phyloP scores from a whole-genome alignment of 2,888 invertebrate genomes.

The Unio delphinus region DNA sequence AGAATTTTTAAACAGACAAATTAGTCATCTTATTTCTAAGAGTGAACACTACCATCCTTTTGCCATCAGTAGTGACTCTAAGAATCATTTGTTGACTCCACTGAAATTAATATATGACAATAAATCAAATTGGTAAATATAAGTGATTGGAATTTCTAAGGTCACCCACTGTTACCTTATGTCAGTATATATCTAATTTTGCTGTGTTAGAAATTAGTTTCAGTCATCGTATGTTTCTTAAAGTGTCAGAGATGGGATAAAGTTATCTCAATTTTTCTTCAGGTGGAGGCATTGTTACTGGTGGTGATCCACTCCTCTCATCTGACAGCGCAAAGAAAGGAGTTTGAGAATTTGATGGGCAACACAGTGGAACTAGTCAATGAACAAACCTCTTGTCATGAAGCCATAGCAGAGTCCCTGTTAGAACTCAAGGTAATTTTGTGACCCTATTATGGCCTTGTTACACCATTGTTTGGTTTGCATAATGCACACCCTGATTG shows the following conservation, averaged over 20 bases:
- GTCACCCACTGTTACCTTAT: too few relatives aligned
- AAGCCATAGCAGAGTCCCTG: conserved; percentile 79
- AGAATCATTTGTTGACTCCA: too few relatives aligned
- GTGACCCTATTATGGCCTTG: background rate
- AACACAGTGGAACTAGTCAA: conserved; percentile 66
- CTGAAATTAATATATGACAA: too few relatives aligned
- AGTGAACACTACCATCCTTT: too few relatives aligned
- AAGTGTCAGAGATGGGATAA: background rate
- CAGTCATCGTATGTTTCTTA: background rate
- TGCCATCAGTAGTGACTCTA: too few relatives aligned
- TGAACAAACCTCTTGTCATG: conserved; percentile 73
- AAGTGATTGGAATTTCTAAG: too few relatives aligned
- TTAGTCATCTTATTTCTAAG: too few relatives aligned
- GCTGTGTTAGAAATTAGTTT: too few relatives aligned
- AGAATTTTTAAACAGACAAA: too few relatives aligned
- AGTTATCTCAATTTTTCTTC: conserved; percentile 10
- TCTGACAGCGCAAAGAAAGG: conserved; percentile 63
- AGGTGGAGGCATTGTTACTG: conserved; percentile 72
- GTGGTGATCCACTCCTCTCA: conserved; percentile 72
- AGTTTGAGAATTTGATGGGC: conserved; percentile 66
- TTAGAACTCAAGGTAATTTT: conserved; percentile 73
- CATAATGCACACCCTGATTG: background rate
- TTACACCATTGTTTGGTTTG: background rate
- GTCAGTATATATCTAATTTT: too few relatives aligned
- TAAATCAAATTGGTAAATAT: too few relatives aligned